Evolutionary conservation across 2,113 vertebrate genomes (phyloP), one percentile per base, ranked within the genome.

Genomic region (Polyodon spathula): DNA sequence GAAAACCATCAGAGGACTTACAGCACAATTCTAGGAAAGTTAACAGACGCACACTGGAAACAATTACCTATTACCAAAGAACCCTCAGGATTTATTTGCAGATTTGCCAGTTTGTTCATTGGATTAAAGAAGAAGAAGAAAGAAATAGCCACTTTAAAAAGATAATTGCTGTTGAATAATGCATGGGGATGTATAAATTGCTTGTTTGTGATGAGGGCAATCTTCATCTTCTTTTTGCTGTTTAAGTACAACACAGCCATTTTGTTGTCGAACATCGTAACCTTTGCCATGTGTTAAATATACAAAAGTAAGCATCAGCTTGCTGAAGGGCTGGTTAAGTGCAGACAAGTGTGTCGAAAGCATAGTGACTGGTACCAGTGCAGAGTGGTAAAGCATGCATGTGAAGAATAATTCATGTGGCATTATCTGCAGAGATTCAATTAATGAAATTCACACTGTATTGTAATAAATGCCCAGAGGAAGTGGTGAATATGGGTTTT

Each of bases 211-310:
- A 54, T 43, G 27, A 51, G 16, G 50, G 15, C 50, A 58, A 48
- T 59, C 46, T 58, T 61, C 37, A 38, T 52, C 50, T 56, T 38
- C 37, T 54, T 11, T 54, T 41, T 16, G 17, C 17, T n/a, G 37
- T 44, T 40, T 54, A 9, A 52, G 39, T 42, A 17, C 48, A 46
- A 40, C 43, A 54, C 40, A 40, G 16, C 40, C 63, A 59, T 44
- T 5, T 53, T 64, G 39, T 50, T 60, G 40, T 44, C 40, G 55
- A n/a, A 50, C 5, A 10, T 5, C 14, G 4, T 50, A 54, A 59
- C 50, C 54, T 64, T 51, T 64, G 63, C 58, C 63, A 14, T 55
- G 51, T 6, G 27, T 64, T 64, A 64, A 40, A 53, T 37, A 44
- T 50, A 17, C 44, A 40, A 37, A 10, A 27, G 40, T 17, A n/a